Percentiles rank a stretch among this genome's conserved stretches.
phyloP scores from a whole-genome alignment of 2,113 vertebrate genomes.

The Caranx melampygus region DNA sequence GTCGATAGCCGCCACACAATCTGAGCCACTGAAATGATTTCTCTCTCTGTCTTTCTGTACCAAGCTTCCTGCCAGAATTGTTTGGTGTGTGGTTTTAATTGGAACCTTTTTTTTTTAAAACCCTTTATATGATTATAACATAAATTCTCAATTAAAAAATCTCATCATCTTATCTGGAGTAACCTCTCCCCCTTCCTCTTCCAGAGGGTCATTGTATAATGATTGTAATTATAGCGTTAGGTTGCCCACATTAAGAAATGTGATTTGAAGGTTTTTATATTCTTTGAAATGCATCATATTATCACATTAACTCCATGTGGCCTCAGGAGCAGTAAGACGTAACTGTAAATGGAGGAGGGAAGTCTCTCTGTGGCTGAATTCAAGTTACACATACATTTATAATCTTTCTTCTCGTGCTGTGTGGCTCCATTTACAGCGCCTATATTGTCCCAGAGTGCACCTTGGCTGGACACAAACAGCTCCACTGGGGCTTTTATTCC shows the following conservation, averaged over 20 bases:
- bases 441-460: slow-evolving; percentile 67
- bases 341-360: slow-evolving; percentile 7
- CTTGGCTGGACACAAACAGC: slow-evolving; percentile 76
- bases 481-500: slow-evolving; percentile 73
- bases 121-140: slow-evolving; percentile 42
- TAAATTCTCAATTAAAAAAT: slow-evolving; percentile 23
- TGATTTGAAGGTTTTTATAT: slow-evolving; percentile 41
- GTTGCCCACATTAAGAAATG: slow-evolving; percentile 36
- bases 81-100: slow-evolving; percentile 19
- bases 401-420: slow-evolving; percentile 57
- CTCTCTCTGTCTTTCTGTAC: neutral
- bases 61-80: slow-evolving; percentile 30
- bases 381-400: slow-evolving; percentile 64
- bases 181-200: slow-evolving; percentile 25
- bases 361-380: slow-evolving; percentile 16
- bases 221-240: slow-evolving; percentile 46
- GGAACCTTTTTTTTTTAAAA: slow-evolving; percentile 38
- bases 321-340: slow-evolving; percentile 1
- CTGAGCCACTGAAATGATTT: slow-evolving; percentile 10
- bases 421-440: slow-evolving; percentile 58
- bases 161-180: slow-evolving; percentile 23
- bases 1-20: slow-evolving; percentile 25
- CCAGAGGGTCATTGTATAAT: slow-evolving; percentile 47
- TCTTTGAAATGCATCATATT: slow-evolving; percentile 27
- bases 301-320: slow-evolving; percentile 43